Evolutionary conservation across 35 echinoderm and acorn worm genomes (phyloP).

Genomic region (Chiridota heheva): DNA sequence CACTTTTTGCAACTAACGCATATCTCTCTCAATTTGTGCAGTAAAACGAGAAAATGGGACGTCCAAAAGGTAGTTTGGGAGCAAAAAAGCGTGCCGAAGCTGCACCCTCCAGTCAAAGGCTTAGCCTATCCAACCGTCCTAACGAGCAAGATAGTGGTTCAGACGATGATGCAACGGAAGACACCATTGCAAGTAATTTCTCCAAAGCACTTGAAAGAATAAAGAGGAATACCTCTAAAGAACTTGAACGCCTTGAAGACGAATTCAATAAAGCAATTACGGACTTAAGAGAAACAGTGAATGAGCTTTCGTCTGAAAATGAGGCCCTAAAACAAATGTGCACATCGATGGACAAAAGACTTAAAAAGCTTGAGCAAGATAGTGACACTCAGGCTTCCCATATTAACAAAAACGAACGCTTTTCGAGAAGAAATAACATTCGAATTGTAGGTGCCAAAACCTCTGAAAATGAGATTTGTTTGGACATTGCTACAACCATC

Average conservation of each 20-base stretch:
- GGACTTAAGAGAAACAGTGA: not conserved
- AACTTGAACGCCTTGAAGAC: not conserved
- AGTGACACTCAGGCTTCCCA: not conserved
- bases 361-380: not conserved
- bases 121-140: too few species aligned
- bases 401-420: not conserved
- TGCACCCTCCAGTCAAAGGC: too few species aligned
- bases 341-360: not conserved
- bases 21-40: too few species aligned
- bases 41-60: too few species aligned
- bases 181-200: not conserved
- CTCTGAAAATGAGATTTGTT: conserved; percentile 9
- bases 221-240: not conserved
- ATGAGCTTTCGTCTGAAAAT: not conserved
- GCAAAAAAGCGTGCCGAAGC: too few species aligned
- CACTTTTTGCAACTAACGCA: too few species aligned
- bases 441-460: conserved; percentile 5
- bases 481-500: conserved; percentile 2
- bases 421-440: conserved; percentile 12
- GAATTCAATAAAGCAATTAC: not conserved
- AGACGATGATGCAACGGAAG: not conserved
- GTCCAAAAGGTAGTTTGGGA: too few species aligned
- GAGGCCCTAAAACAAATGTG: not conserved
- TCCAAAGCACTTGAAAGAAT: not conserved
- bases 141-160: not conserved